phyloP scores from a whole-genome alignment of 2,113 vertebrate genomes.

The Aegypius monachus region DNA sequence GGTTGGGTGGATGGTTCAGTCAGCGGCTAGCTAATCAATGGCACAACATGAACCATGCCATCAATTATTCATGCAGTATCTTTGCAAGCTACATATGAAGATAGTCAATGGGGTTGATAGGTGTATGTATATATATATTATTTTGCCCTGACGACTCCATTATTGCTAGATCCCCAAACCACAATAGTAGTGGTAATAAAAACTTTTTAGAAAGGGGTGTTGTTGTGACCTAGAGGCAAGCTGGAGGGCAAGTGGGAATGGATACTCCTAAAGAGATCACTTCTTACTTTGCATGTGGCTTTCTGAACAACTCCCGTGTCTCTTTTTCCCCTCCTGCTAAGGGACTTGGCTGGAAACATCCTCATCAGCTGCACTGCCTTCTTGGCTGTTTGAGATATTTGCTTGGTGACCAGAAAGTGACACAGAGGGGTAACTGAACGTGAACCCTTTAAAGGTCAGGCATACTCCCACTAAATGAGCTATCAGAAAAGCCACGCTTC shows the following conservation, averaged over 20 bases:
- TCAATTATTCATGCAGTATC: background rate
- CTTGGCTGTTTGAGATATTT: background rate
- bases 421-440: background rate
- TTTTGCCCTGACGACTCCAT: background rate
- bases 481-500: background rate
- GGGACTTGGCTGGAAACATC: background rate
- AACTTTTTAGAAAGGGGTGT: background rate
- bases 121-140: background rate
- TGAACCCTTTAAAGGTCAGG: background rate
- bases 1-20: background rate
- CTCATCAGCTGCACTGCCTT: background rate
- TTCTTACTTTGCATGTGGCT: background rate
- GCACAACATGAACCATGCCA: background rate
- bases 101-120: background rate
- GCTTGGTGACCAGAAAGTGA: background rate
- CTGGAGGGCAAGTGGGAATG: background rate
- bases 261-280: background rate
- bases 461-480: background rate
- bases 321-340: background rate
- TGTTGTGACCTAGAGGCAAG: background rate
- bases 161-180: background rate
- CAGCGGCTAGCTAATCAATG: background rate
- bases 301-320: background rate
- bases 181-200: background rate
- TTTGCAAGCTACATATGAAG: background rate